Percentiles rank a stretch among this genome's conserved stretches.
phyloP scores from a whole-genome alignment of 2,888 invertebrate species.

The Calliopum simillimum region DNA sequence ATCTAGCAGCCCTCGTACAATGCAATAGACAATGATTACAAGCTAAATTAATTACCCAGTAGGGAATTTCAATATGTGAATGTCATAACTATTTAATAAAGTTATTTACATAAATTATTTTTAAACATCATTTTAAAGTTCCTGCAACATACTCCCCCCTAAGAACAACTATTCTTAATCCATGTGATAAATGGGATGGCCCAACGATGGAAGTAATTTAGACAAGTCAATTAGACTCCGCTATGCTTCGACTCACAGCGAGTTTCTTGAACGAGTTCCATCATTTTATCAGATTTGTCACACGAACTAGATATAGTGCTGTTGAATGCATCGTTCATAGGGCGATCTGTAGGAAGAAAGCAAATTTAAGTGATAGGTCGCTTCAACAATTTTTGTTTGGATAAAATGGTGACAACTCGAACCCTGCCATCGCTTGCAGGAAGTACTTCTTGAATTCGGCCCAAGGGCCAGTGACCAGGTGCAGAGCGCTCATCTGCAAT shows the following conservation, averaged over 20 bases:
- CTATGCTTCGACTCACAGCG: constrained; percentile 37
- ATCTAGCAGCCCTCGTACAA: too few species aligned
- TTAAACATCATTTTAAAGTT: not conserved
- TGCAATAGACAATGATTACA: too few species aligned
- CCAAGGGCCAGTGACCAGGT: constrained; percentile 36
- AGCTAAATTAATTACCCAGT: too few species aligned
- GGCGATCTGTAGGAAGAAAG: constrained; percentile 26
- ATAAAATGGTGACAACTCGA: constrained; percentile 33
- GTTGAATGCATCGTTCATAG: not conserved
- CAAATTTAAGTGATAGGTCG: constrained; percentile 37
- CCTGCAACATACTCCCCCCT: constrained; percentile 29
- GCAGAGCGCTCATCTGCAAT: constrained; percentile 20
- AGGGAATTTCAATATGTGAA: too few species aligned
- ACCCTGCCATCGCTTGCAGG: constrained; percentile 35
- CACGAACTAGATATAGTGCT: not conserved
- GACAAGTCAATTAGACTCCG: constrained; percentile 20
- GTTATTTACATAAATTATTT: too few species aligned
- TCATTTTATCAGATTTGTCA: not conserved
- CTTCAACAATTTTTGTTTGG: constrained; percentile 30
- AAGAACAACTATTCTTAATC: constrained; percentile 34
- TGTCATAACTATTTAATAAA: too few species aligned
- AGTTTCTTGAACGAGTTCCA: not conserved
- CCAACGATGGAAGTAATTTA: constrained; percentile 36
- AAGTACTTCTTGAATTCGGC: constrained; percentile 28
- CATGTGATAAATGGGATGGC: not conserved